These are phyloP conservation scores for Nibea albiflora DNA, from an alignment of 2,113 vertebrate genomes.

Conservation along the genomic window DNA sequence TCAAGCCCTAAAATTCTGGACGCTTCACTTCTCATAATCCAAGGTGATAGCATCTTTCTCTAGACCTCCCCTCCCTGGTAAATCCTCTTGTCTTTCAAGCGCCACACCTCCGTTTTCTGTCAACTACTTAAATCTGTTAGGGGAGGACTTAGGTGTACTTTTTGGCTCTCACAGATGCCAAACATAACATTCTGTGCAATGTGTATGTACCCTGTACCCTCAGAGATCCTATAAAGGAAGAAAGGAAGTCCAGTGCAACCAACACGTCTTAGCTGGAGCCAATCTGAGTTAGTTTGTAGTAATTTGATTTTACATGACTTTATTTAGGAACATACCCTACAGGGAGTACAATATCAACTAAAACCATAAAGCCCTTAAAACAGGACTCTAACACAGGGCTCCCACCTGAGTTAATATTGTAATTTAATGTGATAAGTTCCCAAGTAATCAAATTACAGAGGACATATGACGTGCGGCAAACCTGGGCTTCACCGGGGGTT, in stretches of 20 bases:
- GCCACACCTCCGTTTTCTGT: not conserved
- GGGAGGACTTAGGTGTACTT: not conserved
- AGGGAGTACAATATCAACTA: not conserved
- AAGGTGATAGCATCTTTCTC: not conserved
- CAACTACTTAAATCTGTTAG: not conserved
- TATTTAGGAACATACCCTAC: not conserved
- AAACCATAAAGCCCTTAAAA: not conserved
- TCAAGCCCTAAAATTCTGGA: not conserved
- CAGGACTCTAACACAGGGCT: not conserved
- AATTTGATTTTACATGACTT: not conserved
- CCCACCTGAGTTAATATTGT: not conserved
- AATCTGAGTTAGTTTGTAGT: too few species aligned
- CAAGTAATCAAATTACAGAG: not conserved
- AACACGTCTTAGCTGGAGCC: not conserved
- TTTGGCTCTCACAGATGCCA: not conserved
- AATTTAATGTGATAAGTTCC: not conserved
- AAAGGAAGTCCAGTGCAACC: not conserved
- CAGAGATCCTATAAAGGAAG: not conserved
- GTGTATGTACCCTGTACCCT: too few species aligned
- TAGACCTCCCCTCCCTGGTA: not conserved
- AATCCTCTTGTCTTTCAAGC: not conserved
- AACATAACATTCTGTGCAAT: not conserved
- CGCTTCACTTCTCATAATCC: slow-evolving; percentile 6
- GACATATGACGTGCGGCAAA: not conserved
- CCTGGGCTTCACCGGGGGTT: not conserved